Evolutionary conservation across 2,113 vertebrate genomes (phyloP), one percentile per base, ranked within the genome.

Genomic region (Tursiops truncatus): DNA sequence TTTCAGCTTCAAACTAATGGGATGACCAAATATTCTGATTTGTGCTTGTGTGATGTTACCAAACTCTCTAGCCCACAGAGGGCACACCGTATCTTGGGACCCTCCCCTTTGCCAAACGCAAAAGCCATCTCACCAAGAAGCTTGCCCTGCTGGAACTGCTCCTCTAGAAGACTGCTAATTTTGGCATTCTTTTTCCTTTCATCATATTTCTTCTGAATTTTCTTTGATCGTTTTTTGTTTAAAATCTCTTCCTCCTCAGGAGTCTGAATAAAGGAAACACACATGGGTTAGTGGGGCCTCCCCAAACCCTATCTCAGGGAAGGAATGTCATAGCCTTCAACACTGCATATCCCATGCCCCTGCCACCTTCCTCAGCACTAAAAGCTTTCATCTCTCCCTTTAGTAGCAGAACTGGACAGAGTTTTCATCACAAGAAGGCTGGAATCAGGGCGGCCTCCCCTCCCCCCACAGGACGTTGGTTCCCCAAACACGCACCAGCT

Each of bases 181-280:
- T 99, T 99, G 58, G 99, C 99, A 0, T 98, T 99, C 98, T 99
- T 99, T 97, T 99, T 99, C 63, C 99, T 99, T 62, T 99, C 99
- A 11, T 99, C 99, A 0, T 99, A 99, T 96, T 99, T 99, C 97
- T 99, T 99, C 98, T 99, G 99, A 96, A 99, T 99, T 98, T 99
- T 99, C 98, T 99, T 99, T n/a, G 99, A 99, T 93, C 99, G 99
- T 79, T 99, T 99, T 98, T 99, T 99, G 98, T 99, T 99, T 97
- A 99, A 98, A 90, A 99, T 99, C 84, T 99, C 99, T 86, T 99
- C 99, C 95, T 99, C 99, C 83, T 99, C 99, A 58, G 99, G 99
- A 89, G 99, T 99, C 99, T 99, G 93, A 97, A 58, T 31, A 85
- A 96, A 70, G 21, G 2, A 3, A 53, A 63, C 11, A 13, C 0